These are phyloP conservation scores for Nomada fucata DNA, from an alignment of 2,888 invertebrate species.

Conservation along the genomic window DNA sequence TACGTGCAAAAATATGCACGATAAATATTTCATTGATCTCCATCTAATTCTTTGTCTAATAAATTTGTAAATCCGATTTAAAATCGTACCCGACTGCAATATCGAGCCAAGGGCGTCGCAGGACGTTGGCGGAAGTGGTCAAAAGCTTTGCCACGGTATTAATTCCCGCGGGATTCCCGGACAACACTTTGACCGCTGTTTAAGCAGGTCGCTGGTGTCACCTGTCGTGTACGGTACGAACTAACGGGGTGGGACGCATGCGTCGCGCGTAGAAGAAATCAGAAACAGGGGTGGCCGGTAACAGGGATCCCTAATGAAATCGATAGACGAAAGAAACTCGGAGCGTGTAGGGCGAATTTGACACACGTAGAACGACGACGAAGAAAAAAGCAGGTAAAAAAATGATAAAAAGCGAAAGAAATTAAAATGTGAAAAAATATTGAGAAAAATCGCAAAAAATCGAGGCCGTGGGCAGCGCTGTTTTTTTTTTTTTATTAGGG, in stretches of 20 bases:
- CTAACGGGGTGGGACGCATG: slow-evolving; percentile 57
- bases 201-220: slow-evolving; percentile 77
- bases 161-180: slow-evolving; percentile 55
- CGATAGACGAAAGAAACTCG: slow-evolving; percentile 54
- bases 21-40: neutral
- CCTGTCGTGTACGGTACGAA: slow-evolving; percentile 66
- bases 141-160: slow-evolving; percentile 62
- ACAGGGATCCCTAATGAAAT: slow-evolving; percentile 65
- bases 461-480: neutral
- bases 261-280: slow-evolving; percentile 43
- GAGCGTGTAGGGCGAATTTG: slow-evolving; percentile 9
- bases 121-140: slow-evolving; percentile 35
- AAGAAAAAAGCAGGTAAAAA: slow-evolving; percentile 37
- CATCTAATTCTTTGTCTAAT: neutral
- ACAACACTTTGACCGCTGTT: slow-evolving; percentile 77
- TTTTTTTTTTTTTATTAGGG: slow-evolving; percentile 31
- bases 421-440: neutral
- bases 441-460: slow-evolving; percentile 35
- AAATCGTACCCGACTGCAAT: neutral
- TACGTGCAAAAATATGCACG: too few species aligned
- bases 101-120: neutral
- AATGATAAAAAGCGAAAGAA: slow-evolving; percentile 20
- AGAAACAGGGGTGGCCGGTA: slow-evolving; percentile 64
- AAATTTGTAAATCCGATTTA: neutral
- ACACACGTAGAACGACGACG: neutral